phyloP scores from a whole-genome alignment of 2,797 vertebrate genomes.

The Florisuga fusca region DNA sequence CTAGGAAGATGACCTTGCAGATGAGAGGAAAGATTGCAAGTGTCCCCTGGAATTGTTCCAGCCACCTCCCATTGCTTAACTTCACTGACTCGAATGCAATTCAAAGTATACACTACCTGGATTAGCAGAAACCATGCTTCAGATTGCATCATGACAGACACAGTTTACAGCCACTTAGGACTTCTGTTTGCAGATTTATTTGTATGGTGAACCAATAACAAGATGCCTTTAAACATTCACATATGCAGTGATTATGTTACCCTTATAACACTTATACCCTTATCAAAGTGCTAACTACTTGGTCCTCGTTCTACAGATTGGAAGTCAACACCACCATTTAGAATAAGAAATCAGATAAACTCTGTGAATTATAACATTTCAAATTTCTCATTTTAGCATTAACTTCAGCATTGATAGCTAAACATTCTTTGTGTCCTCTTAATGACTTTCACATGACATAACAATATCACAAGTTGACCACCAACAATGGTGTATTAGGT shows the following conservation, averaged over 20 bases:
- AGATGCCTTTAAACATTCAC: constrained; percentile 4
- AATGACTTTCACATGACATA: not conserved
- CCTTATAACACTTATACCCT: not conserved
- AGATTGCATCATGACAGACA: not conserved
- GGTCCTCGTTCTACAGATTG: not conserved
- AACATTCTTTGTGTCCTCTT: not conserved
- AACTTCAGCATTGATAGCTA: not conserved
- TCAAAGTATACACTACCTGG: not conserved
- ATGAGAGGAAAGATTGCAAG: not conserved
- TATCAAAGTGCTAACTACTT: not conserved
- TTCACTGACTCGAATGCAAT: not conserved
- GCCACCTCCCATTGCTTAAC: not conserved
- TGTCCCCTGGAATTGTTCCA: not conserved
- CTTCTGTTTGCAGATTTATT: constrained; percentile 38
- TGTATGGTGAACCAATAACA: not conserved
- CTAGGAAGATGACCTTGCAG: not conserved
- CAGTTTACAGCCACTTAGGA: not conserved
- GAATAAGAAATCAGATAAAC: not conserved
- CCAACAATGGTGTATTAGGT: not conserved
- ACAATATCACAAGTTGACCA: not conserved
- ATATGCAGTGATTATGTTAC: not conserved
- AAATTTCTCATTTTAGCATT: not conserved
- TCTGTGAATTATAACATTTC: not conserved
- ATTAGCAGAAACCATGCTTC: not conserved
- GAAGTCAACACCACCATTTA: not conserved